Percentiles rank a stretch among this genome's conserved stretches.
phyloP scores from a whole-genome alignment of 2,888 invertebrate genomes.

The Idaea dimidiata region DNA sequence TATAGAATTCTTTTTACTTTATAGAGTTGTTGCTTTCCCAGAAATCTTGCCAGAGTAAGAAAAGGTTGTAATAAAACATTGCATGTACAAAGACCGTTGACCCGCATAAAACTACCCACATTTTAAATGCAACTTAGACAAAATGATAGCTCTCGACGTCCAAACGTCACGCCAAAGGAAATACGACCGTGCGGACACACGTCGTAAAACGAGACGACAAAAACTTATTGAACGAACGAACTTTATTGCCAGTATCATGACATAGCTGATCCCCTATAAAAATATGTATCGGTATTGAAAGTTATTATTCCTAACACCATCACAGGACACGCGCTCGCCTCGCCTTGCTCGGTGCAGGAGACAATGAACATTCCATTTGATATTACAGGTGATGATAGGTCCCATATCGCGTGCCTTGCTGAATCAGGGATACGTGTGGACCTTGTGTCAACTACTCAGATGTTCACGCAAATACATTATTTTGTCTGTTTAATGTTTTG shows the following conservation, averaged over 20 bases:
- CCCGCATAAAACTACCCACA: not conserved
- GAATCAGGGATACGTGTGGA: slow-evolving; percentile 48
- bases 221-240: slow-evolving; percentile 67
- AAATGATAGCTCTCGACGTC: not conserved
- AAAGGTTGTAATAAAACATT: not conserved
- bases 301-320: slow-evolving; percentile 50
- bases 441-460: slow-evolving; percentile 52
- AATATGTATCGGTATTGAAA: slow-evolving; percentile 72
- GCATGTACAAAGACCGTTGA: not conserved
- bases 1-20: not conserved
- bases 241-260: slow-evolving; percentile 72
- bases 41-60: not conserved
- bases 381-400: slow-evolving; percentile 42
- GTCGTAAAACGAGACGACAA: slow-evolving; percentile 66
- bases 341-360: slow-evolving; percentile 47
- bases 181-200: slow-evolving; percentile 55
- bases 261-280: slow-evolving; percentile 73
- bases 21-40: not conserved
- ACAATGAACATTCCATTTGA: slow-evolving; percentile 55
- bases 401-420: slow-evolving; percentile 50
- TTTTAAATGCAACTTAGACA: not conserved
- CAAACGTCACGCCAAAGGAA: slow-evolving; percentile 19
- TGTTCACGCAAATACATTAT: slow-evolving; percentile 47
- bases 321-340: slow-evolving; percentile 29
- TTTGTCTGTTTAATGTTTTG: slow-evolving; percentile 44